These are phyloP conservation scores for Python bivittatus DNA, from an alignment of 2,113 vertebrate genomes.

Conservation along the genomic window DNA sequence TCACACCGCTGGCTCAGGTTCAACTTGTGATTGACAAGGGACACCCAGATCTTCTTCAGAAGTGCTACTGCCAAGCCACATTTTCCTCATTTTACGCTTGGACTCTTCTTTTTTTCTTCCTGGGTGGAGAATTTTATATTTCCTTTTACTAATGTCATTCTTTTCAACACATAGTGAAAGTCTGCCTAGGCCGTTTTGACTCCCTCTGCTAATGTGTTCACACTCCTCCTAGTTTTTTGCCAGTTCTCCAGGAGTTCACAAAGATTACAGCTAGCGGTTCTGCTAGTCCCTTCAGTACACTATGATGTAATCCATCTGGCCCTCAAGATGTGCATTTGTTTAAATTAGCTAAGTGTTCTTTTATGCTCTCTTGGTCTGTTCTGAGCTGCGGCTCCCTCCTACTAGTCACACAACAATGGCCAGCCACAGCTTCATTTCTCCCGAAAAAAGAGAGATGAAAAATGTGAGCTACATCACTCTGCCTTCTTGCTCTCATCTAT, in stretches of 20 bases:
- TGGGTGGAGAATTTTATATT: neutral
- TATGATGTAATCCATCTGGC: neutral
- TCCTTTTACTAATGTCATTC: neutral
- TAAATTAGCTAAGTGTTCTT: neutral
- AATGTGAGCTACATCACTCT: neutral
- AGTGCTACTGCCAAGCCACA: too few relatives aligned
- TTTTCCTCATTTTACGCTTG: too few relatives aligned
- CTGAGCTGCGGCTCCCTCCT: neutral
- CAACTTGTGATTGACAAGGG: too few relatives aligned
- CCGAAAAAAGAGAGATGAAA: neutral
- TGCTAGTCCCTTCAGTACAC: neutral
- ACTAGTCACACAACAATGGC: neutral
- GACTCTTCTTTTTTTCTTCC: neutral
- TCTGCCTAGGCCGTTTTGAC: neutral
- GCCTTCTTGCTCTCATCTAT: neutral
- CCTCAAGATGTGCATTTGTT: neutral
- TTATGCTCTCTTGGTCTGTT: neutral
- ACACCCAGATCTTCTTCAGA: too few relatives aligned
- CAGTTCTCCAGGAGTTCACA: neutral
- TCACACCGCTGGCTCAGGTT: too few relatives aligned
- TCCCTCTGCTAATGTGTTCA: neutral
- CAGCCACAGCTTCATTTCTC: neutral
- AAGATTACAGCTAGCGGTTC: neutral
- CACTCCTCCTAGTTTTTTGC: neutral
- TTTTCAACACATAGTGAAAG: neutral